Conservation (phyloP, 1,140 invertebrate genomes). For the Apis dorsata region DNA sequence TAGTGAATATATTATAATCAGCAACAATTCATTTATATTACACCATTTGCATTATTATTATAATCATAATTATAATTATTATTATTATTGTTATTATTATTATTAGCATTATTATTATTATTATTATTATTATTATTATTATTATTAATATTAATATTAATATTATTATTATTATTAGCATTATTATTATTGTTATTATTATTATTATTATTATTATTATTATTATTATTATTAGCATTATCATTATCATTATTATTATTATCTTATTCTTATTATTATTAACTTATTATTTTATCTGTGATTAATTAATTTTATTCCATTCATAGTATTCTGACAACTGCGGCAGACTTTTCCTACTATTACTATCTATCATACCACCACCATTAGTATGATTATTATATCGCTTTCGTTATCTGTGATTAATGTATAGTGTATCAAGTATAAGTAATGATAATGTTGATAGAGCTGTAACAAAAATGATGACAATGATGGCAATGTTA, state of each 20-base stretch:
- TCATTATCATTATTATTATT: too few species aligned
- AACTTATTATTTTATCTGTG: conserved; percentile 33
- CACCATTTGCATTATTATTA: conserved; percentile 1
- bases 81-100: too few species aligned
- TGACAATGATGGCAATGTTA: conserved; percentile 20
- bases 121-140: too few species aligned
- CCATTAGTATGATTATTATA: conserved; percentile 20
- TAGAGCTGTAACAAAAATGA: conserved; percentile 8
- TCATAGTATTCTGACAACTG: conserved; percentile 2
- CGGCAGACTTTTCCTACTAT: conserved; percentile 1
- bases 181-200: too few species aligned
- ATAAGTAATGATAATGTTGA: conserved; percentile 23
- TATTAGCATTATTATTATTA: too few species aligned
- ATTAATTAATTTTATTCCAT: background rate
- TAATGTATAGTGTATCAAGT: background rate
- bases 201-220: too few species aligned
- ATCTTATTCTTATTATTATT: background rate
- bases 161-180: too few species aligned
- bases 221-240: too few species aligned
- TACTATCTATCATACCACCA: background rate
- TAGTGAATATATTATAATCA: conserved; percentile 36
- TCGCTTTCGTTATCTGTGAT: conserved; percentile 10
- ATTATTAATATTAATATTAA: too few species aligned
- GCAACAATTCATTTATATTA: conserved; percentile 22
- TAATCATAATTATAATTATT: too few species aligned